Evolutionary conservation across 2,888 invertebrate species (phyloP).

Genomic region (Sphaerophoria rueppellii): DNA sequence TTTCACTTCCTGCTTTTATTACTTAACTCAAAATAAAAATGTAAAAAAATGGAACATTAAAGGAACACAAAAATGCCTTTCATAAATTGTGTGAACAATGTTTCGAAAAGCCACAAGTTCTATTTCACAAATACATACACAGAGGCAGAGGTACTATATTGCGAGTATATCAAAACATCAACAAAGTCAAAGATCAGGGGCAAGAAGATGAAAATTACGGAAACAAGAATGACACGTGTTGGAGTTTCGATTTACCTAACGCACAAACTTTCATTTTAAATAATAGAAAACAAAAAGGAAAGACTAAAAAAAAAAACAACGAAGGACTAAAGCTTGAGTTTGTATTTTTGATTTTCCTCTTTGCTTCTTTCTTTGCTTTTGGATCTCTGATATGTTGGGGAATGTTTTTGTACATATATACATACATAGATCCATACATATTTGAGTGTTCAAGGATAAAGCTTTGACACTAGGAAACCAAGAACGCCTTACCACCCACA

Average conservation of each 20-base stretch:
- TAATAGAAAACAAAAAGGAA: not conserved
- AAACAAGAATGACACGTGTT: constrained; percentile 68
- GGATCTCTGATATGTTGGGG: constrained; percentile 15
- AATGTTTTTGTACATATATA: constrained; percentile 15
- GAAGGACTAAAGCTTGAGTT: constrained; percentile 40
- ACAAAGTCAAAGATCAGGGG: not conserved
- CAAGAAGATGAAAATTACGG: constrained; percentile 5
- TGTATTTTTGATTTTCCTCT: constrained; percentile 46
- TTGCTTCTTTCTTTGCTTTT: constrained; percentile 1
- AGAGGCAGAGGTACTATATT: no score
- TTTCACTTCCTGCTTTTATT: no score
- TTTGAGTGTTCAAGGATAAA: constrained; percentile 55
- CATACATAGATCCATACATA: not conserved
- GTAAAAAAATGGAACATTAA: not conserved
- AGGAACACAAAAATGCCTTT: constrained; percentile 4
- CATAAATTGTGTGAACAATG: constrained; percentile 10
- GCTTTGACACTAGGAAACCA: constrained; percentile 49
- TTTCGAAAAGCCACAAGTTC: constrained; percentile 65
- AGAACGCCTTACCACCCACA: not conserved
- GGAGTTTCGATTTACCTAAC: constrained; percentile 47
- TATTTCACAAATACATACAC: not conserved
- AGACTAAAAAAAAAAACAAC: constrained; percentile 9
- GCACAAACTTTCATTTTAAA: constrained; percentile 4
- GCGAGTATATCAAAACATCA: not conserved
- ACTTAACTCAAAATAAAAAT: not conserved